Base-by-base conservation (phyloP, 2,888 invertebrate species). In the Drosophila emarginata region DNA sequence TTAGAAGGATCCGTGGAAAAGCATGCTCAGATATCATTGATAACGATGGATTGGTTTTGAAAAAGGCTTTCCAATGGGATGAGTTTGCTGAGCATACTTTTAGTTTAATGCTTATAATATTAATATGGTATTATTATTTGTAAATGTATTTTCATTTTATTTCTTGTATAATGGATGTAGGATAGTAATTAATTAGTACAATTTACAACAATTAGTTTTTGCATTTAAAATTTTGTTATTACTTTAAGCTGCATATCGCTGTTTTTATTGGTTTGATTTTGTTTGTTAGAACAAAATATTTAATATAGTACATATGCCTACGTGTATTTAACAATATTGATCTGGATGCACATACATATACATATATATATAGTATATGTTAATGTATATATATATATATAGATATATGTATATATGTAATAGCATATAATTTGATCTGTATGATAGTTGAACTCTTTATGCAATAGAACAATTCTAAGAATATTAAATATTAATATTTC, bases 401-500 rank as follows among this genome's bases (percentile, higher is more conserved):
- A 62, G n/a, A n/a, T n/a, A n/a, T 60, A 50, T 63, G 54, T 63
- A 45, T 53, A 45, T 67, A 73, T 63, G 45, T 45, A 4, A 21
- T 45, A 45, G 45, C 45, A 45, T 45, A 21, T 45, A 45, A 45
- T 58, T 59, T 69, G 61, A 63, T 57, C 11, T 68, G 50, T 61
- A 64, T 71, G 56, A 39, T 52, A 67, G 77, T 74, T 79, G 69
- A 79, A 79, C 80, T 78, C 63, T 74, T 79, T 85, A 77, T 85
- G 85, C 84, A 74, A 65, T 80, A 78, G 79, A 77, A 85, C 82
- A 78, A 74, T 75, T 67, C 67, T 62, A 76, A 76, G 80, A 85
- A 85, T 85, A 85, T 85, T 85, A 85, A 85, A 85, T 85, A 85
- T 85, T 85, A 85, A 85, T 85, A 85, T 87, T 85, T 87, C 80